Evolutionary conservation across 2,797 vertebrate genomes (phyloP), one percentile per base, ranked within the genome.

Genomic region (Pantherophis vulpinus): DNA sequence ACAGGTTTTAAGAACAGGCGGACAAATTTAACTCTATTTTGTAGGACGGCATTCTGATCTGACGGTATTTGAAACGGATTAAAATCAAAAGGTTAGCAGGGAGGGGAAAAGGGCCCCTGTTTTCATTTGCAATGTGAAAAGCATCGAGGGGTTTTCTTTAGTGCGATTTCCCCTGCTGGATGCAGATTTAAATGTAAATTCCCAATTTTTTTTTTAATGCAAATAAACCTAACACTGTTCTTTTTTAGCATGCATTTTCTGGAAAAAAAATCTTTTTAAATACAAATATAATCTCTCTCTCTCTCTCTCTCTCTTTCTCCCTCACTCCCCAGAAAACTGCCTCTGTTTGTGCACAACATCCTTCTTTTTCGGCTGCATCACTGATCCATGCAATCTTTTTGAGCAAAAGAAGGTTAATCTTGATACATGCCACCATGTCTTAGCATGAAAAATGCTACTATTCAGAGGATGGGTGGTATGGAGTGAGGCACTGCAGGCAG

Each of bases 61-160:
- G 74, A 47, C 10, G 1, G 9, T 47, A 83, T 47, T 47, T 47
- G 37, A 83, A 47, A 83, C 2, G 37, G 20, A 83, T 83, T 47
- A 47, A 83, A 47, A 83, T 83, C 37, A 83, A 83, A 83, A 83
- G 37, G 37, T 83, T 23, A 83, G 20, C 23, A 8, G 37, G 37
- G 1, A 9, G 37, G 9, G 20, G 4, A 0, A 1, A 12, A 11
- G 23, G 20, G 9, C 0, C 37, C 4, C 1, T 25, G 18, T 47
- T 83, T 83, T 83, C 37, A 2, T 83, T 47, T 47, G 37, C 74
- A 83, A 12, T 79, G 74, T 42, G 37, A 9, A 0, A 42, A 47
- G 74, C 20, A 47, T 23, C 14, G 0, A 70, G 32, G 74, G 9
- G 7, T 20, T 79, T 42, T 79, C 9, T 47, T 11, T 5, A 11